Base-by-base conservation (phyloP, 2,113 vertebrate genomes). In the Oncorhynchus keta region DNA sequence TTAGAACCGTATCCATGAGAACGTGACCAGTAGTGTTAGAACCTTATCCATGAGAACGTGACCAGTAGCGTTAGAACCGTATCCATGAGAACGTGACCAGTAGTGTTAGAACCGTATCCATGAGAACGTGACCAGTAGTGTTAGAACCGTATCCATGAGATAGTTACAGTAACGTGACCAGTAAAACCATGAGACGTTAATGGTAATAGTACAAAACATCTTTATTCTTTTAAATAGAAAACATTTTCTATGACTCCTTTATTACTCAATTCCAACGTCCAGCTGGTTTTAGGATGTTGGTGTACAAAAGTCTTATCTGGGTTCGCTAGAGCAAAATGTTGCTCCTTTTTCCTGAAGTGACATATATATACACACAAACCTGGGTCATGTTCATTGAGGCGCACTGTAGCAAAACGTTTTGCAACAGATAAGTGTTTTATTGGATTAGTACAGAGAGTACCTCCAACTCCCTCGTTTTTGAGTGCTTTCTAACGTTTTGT, bases 181-280 rank as follows among this genome's bases (percentile, higher is more conserved):
- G 24, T 24, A n/a, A 79, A 65, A 69, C 9, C 75, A 77, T 65
- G 13, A 81, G 16, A 68, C 0, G 2, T 3, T 18, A 0, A 30
- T 51, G 5, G 28, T 22, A 78, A 77, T 79, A 64, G 74, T 88
- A 87, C 84, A 90, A 87, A 94, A 91, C 12, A 91, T 90, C 91
- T 79, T 94, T 93, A 88, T 92, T 84, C 48, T 81, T 94, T 97
- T 97, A 97, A 95, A 95, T 96, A 96, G 92, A 95, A 91, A 95
- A 96, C 93, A 89, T 92, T 93, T 90, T 89, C 93, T 94, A 92
- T 89, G 92, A 79, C 78, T 90, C 89, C 92, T 95, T 93, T 93
- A 92, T 92, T 95, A 94, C 93, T 93, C 85, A 94, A 92, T 90
- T 89, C 89, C 70, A 80, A 91, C 86, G 92, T 92, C 90, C 67